These are phyloP conservation scores for Alexandromys fortis DNA, from an alignment of 2,113 vertebrate species.

Conservation along the genomic window DNA sequence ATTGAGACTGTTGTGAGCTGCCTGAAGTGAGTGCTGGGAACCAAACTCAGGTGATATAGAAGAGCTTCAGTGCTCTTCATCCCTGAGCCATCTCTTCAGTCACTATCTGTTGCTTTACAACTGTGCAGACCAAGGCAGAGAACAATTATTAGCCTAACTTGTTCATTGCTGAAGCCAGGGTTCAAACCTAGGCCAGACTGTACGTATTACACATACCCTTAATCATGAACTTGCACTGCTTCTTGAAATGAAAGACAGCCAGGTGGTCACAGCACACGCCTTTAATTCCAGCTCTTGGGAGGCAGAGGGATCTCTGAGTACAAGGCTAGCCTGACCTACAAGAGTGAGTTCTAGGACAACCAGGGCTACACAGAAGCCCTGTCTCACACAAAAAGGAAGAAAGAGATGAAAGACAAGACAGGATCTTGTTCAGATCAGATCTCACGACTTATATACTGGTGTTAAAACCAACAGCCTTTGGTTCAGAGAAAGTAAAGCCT, in stretches of 20 bases:
- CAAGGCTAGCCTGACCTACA: background rate
- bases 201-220: background rate
- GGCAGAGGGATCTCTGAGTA: background rate
- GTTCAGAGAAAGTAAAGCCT: constrained; percentile 3
- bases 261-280: background rate
- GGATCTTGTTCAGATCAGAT: background rate
- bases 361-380: background rate
- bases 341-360: background rate
- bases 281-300: background rate
- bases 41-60: background rate
- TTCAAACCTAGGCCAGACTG: background rate
- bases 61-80: background rate
- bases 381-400: background rate
- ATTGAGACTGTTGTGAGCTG: too few species aligned
- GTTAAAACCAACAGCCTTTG: background rate
- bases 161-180: background rate
- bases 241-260: constrained; percentile 3
- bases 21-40: background rate
- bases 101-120: background rate
- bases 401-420: background rate
- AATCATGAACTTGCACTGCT: background rate
- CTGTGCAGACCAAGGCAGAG: background rate
- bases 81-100: background rate
- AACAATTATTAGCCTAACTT: background rate
- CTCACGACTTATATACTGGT: too few species aligned